Base-by-base conservation (phyloP, 2,797 vertebrate species). In the Pyrocephalus nanus region DNA sequence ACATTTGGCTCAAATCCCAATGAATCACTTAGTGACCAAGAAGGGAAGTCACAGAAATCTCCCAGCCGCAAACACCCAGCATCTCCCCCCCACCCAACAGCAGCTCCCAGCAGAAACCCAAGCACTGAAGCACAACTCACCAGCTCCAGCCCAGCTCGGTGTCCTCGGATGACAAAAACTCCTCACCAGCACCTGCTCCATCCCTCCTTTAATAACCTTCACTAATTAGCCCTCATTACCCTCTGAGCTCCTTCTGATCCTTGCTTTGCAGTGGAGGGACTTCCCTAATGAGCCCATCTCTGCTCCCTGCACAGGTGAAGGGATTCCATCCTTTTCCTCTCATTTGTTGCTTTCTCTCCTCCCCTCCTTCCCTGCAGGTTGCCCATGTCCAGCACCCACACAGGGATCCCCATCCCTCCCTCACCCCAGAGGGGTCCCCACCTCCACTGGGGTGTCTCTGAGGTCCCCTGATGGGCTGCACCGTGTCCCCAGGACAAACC, bases 181-280 rank as follows among this genome's bases (percentile, higher is more conserved):
- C 2, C 14, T 5, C 10, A 1, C 1, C 4, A 21, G 7, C 1
- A 7, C 6, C 6, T 11, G 2, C 23, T 22, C 23, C 10, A 36
- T 5, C 22, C 36, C 53, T 54, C 0, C 51, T 61, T 84, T 72
- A 86, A 51, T 7, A 75, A 38, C 11, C 55, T n/a, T 30, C 19
- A 7, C 36, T 42, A 34, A 88, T 75, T 27, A 88, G 19, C 19
- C 22, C 29, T 84, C 7, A 0, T 47, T 69, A 70, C 18, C 48
- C 38, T 32, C 58, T 48, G 47, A 69, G 38, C 19, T 27, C n/a
- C 53, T 58, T 40, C 80, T 82, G 82, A 34, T 50, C 55, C 17
- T 62, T 36, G 55, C 60, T 71, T 17, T 30, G 64, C 32, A 36
- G 47, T 8, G 45, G 11, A 23, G 30, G 17, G 3, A 71, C 47